A percentile compares a stretch with the other conserved stretches of the same genome.
These are phyloP conservation scores for Tachina fera DNA, from an alignment of 2,888 invertebrate species.

Conservation along the genomic window DNA sequence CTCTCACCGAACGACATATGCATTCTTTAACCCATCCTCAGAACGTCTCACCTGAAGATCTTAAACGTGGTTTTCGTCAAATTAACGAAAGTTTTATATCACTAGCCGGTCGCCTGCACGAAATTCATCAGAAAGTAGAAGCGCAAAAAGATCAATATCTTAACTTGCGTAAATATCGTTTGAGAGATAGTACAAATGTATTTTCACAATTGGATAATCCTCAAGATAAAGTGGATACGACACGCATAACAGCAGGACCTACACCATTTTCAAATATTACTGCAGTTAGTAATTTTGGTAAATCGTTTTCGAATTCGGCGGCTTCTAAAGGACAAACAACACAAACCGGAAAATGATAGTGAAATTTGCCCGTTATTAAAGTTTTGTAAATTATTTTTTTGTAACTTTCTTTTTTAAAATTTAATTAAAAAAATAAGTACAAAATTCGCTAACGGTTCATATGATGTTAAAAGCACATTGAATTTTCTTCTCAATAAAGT, in stretches of 20 bases:
- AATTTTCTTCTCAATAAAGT: conserved; percentile 34
- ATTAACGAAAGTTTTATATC: conserved; percentile 94
- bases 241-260: conserved; percentile 85
- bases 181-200: conserved; percentile 89
- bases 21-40: conserved; percentile 86
- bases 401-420: conserved; percentile 19
- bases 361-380: not conserved
- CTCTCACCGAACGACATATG: conserved; percentile 89
- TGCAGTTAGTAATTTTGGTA: conserved; percentile 78
- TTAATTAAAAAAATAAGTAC: conserved; percentile 36
- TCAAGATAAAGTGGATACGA: conserved; percentile 78
- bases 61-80: conserved; percentile 90
- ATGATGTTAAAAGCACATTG: not conserved
- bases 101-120: conserved; percentile 93
- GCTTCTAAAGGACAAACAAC: conserved; percentile 56
- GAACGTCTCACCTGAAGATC: conserved; percentile 88
- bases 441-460: not conserved
- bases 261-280: conserved; percentile 85
- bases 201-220: conserved; percentile 85
- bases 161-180: conserved; percentile 89
- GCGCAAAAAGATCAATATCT: conserved; percentile 92
- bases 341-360: conserved; percentile 52
- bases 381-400: conserved; percentile 41
- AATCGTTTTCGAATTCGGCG: conserved; percentile 74
- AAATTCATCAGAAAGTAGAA: conserved; percentile 90